phyloP scores from a whole-genome alignment of 2,113 vertebrate species.

The Phaethornis superciliosus region DNA sequence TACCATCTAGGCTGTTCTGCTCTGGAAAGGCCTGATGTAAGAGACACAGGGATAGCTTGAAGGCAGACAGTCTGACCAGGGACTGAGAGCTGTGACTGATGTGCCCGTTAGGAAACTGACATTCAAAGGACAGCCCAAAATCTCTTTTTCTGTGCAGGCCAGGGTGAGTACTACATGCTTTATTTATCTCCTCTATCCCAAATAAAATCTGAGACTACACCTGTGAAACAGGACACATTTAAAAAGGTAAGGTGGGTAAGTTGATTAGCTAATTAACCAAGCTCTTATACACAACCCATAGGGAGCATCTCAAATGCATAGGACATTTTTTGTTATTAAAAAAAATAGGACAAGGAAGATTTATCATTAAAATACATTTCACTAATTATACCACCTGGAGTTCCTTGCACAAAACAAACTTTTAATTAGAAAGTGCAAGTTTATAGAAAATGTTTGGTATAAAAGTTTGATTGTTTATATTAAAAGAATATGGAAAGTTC shows the following conservation, averaged over 20 bases:
- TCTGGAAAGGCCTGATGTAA: not conserved
- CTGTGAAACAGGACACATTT: constrained; percentile 66
- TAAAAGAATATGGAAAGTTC: constrained; percentile 12
- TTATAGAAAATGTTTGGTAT: constrained; percentile 45
- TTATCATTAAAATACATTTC: constrained; percentile 70
- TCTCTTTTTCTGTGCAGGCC: not conserved
- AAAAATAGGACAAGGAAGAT: constrained; percentile 68
- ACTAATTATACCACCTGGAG: constrained; percentile 70
- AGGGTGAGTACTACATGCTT: constrained; percentile 14
- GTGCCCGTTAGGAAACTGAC: not conserved
- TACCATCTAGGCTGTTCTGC: not conserved
- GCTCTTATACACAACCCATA: constrained; percentile 70
- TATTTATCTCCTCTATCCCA: constrained; percentile 64
- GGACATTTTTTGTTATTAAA: constrained; percentile 70
- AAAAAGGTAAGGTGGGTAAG: constrained; percentile 56
- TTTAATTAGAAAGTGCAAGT: constrained; percentile 66
- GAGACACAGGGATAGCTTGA: not conserved
- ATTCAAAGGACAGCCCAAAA: constrained; percentile 37
- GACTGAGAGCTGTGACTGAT: not conserved
- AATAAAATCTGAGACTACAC: constrained; percentile 62
- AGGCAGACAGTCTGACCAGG: not conserved
- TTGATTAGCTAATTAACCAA: constrained; percentile 71
- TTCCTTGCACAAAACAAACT: constrained; percentile 66
- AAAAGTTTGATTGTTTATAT: constrained; percentile 60
- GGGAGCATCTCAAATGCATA: constrained; percentile 71